Evolutionary conservation across 2,888 invertebrate genomes (phyloP), one percentile per base, ranked within the genome.

Genomic region (Clusia tigrina): DNA sequence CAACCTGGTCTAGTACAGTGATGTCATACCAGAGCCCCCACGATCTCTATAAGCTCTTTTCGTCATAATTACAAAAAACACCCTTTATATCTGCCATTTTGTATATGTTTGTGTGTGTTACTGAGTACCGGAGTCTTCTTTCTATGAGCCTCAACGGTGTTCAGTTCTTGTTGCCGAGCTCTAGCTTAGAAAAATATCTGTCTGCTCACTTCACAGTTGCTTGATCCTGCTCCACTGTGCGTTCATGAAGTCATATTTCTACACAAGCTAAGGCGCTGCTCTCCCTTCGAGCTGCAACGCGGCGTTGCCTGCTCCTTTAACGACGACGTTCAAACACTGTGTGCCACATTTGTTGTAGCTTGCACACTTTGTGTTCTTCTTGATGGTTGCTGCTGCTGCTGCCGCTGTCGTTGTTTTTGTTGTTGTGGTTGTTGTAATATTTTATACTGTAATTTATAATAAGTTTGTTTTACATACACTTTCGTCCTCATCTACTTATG

Each of bases 401-500:
- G n/a, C n/a, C 12, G 32, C 12, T 42, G 6, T 42, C n/a, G 15
- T 42, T 42, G 42, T n/a, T 42, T 2, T 22, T 48, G 20, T 20
- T 48, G 20, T 18, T 48, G 2, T 48, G 18, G 48, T 48, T 6
- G 18, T 48, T 48, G 48, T 48, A 48, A 48, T 48, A 48, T 48
- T 48, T 48, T 48, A 48, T 48, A 22, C 48, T 48, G 48, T 48
- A 48, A 48, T 48, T 48, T 48, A 48, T 48, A 20, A 48, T 48
- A 48, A 48, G 22, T 20, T 48, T 48, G n/a, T 20, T 48, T 3
- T 48, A 48, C 48, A 22, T 22, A 48, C 48, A 48, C 22, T 48
- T 3, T 18, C 42, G 48, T 12, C 32, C 48, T 3, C 48, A 48
- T 22, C 22, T 42, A 48, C 18, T 18, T 22, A 48, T 15, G 42